phyloP scores from a whole-genome alignment of 2,888 invertebrate genomes.

The Acanthosepion lycidas region DNA sequence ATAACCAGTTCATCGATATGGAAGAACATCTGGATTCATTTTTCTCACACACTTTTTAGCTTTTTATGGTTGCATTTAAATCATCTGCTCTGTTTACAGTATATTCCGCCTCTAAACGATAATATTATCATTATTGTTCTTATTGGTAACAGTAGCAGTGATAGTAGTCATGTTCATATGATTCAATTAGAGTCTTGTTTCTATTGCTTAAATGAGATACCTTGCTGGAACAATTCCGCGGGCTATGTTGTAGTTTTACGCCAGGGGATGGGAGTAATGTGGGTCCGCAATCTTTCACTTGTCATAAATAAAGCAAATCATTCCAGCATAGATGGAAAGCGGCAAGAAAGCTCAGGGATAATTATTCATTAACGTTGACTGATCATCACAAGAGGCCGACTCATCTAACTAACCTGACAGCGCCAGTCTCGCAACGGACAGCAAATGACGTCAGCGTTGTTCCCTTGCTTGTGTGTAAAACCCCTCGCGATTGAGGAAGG shows the following conservation, averaged over 20 bases:
- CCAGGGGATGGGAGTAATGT: background rate
- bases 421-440: background rate
- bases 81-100: too few relatives aligned
- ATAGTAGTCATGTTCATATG: background rate
- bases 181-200: constrained; percentile 21
- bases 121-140: background rate
- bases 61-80: too few relatives aligned
- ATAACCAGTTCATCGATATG: too few relatives aligned
- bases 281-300: background rate
- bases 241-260: background rate
- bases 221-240: background rate
- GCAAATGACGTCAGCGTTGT: background rate
- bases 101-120: background rate
- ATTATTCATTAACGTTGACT: constrained; percentile 33
- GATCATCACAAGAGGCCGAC: constrained; percentile 11
- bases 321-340: background rate
- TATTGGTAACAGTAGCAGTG: background rate
- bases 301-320: background rate
- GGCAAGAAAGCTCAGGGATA: constrained; percentile 33
- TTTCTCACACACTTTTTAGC: too few relatives aligned
- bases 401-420: background rate
- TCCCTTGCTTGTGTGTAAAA: background rate
- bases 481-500: background rate
- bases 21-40: too few relatives aligned
- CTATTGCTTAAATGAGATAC: background rate